Evolutionary conservation across 2,797 vertebrate species (phyloP).

Genomic region (Molothrus ater): DNA sequence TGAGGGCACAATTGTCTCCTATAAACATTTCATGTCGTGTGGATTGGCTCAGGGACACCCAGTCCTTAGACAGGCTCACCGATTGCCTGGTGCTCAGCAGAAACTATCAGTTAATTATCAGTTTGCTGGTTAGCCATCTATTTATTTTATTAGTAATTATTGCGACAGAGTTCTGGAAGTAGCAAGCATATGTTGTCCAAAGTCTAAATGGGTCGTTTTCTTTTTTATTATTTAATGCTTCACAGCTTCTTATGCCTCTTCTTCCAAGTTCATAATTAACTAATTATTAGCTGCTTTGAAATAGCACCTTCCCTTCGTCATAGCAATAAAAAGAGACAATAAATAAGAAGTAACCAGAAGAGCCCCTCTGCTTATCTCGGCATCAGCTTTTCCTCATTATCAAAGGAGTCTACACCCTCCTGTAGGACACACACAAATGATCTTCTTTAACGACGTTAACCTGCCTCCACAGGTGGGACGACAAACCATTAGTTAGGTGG

Average conservation of each 20-base stretch:
- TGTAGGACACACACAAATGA: constrained; percentile 65
- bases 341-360: constrained; percentile 81
- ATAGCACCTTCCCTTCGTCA: constrained; percentile 78
- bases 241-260: constrained; percentile 74
- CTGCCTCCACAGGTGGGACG: constrained; percentile 69
- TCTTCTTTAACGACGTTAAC: constrained; percentile 74
- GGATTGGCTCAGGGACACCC: constrained; percentile 78
- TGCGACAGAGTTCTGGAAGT: constrained; percentile 78
- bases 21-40: constrained; percentile 83
- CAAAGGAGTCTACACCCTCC: constrained; percentile 73
- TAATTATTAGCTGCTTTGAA: constrained; percentile 83
- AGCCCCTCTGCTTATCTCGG: constrained; percentile 74
- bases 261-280: constrained; percentile 86
- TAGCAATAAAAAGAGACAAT: constrained; percentile 82
- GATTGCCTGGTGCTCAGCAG: constrained; percentile 79
- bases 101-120: constrained; percentile 87
- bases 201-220: constrained; percentile 78
- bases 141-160: constrained; percentile 89
- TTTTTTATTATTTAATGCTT: constrained; percentile 79
- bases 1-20: constrained; percentile 83
- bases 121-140: constrained; percentile 84
- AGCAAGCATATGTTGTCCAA: constrained; percentile 79
- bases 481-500: constrained; percentile 59
- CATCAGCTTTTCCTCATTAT: constrained; percentile 84
- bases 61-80: constrained; percentile 68